Evolutionary conservation across 2,888 invertebrate genomes (phyloP).

Genomic region (Drosophila hawaiiensis): DNA sequence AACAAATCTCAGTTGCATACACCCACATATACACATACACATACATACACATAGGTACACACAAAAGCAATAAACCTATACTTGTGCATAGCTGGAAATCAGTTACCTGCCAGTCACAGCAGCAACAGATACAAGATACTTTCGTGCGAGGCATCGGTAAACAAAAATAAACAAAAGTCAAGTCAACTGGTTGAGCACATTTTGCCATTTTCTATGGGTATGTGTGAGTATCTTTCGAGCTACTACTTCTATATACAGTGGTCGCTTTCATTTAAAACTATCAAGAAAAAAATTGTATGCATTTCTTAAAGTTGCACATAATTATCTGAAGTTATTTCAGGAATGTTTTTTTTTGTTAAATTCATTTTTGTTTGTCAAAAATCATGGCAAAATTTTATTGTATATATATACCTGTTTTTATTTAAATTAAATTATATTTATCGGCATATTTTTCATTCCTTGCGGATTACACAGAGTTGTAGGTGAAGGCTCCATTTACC

Average conservation of each 20-base stretch:
- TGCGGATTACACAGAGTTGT: not conserved
- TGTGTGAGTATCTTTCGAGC: slow-evolving; percentile 30
- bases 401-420: too few relatives aligned
- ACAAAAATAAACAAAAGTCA: slow-evolving; percentile 72
- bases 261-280: not conserved
- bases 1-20: slow-evolving; percentile 19
- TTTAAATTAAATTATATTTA: not conserved
- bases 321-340: not conserved
- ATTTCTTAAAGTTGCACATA: not conserved
- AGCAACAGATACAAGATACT: slow-evolving; percentile 42
- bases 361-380: not conserved
- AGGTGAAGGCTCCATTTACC: not conserved
- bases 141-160: slow-evolving; percentile 41
- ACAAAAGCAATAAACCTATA: not conserved
- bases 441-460: not conserved
- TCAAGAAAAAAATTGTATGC: not conserved
- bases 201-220: slow-evolving; percentile 24
- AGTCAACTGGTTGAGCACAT: slow-evolving; percentile 46
- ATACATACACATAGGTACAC: not conserved
- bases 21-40: not conserved
- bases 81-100: slow-evolving; percentile 20
- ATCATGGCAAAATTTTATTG: too few relatives aligned
- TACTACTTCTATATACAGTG: slow-evolving; percentile 3
- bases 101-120: slow-evolving; percentile 47
- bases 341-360: too few relatives aligned